Conservation (phyloP, 2,888 invertebrate genomes). For the Nymphalis c-album region DNA sequence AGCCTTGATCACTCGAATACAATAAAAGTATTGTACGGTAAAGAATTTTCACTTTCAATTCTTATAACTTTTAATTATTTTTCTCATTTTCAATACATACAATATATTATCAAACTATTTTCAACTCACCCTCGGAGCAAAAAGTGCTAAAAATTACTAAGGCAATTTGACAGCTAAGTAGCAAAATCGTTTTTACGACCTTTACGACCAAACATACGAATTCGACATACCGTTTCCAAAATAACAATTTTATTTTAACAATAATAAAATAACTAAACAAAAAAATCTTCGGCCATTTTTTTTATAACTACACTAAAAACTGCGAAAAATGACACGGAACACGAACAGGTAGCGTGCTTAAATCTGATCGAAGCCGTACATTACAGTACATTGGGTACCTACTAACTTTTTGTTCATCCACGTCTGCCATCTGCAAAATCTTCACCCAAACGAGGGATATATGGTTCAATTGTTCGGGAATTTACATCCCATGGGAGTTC, state of each 20-base stretch:
- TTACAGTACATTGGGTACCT: constrained; percentile 41
- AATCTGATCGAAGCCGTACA: constrained; percentile 54
- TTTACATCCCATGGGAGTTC: constrained; percentile 37
- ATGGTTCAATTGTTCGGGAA: constrained; percentile 44
- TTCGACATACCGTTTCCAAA: too few relatives aligned
- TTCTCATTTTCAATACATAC: neutral
- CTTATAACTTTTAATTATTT: neutral
- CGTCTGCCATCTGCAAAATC: constrained; percentile 48
- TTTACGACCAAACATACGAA: too few relatives aligned
- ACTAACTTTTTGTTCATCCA: constrained; percentile 44
- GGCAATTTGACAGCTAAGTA: too few relatives aligned
- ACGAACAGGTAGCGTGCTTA: constrained; percentile 49
- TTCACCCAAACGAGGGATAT: constrained; percentile 46
- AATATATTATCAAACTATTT: too few relatives aligned
- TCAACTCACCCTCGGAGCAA: neutral
- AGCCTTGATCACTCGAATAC: too few relatives aligned
- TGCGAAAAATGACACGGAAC: constrained; percentile 44
- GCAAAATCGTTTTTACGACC: too few relatives aligned
- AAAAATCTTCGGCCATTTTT: constrained; percentile 11
- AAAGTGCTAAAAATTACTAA: neutral
- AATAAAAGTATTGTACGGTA: too few relatives aligned
- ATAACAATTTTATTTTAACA: neutral
- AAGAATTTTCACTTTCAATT: neutral
- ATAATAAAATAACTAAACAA: neutral
- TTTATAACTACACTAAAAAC: constrained; percentile 30